Percentiles rank a stretch among this genome's conserved stretches.
Evolutionary conservation across 2,797 vertebrate species (phyloP).

Genomic region (Tragopan temminckii): DNA sequence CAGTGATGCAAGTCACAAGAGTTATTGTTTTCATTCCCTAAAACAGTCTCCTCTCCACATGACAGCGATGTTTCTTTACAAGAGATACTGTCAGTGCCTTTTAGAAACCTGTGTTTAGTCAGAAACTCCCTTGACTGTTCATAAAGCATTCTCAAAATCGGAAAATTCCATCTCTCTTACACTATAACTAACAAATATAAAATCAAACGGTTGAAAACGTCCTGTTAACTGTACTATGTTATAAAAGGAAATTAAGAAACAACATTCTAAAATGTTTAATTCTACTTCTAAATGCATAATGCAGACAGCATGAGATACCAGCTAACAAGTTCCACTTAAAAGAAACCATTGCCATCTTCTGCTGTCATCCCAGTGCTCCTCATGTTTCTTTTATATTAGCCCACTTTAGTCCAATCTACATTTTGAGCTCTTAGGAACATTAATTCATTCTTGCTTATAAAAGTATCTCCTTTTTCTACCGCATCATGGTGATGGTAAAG

Average conservation of each 20-base stretch:
- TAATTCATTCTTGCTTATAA: not conserved
- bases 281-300: not conserved
- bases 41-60: not conserved
- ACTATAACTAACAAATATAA: not conserved
- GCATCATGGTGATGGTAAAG: not conserved
- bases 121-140: not conserved
- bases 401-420: not conserved
- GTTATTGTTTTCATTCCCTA: not conserved
- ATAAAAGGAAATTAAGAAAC: slow-evolving; percentile 26
- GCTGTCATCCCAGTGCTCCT: not conserved
- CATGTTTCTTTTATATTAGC: slow-evolving; percentile 32
- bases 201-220: not conserved
- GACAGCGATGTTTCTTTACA: not conserved
- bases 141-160: not conserved
- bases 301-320: not conserved
- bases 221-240: not conserved
- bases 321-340: not conserved
- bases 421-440: not conserved
- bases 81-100: not conserved
- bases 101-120: not conserved
- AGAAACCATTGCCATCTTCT: slow-evolving; percentile 5
- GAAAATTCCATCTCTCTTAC: not conserved
- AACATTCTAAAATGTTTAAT: not conserved
- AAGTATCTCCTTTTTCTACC: not conserved
- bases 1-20: not conserved